Evolutionary conservation across 2,888 invertebrate genomes (phyloP).

Genomic region (Nomada fucata): DNA sequence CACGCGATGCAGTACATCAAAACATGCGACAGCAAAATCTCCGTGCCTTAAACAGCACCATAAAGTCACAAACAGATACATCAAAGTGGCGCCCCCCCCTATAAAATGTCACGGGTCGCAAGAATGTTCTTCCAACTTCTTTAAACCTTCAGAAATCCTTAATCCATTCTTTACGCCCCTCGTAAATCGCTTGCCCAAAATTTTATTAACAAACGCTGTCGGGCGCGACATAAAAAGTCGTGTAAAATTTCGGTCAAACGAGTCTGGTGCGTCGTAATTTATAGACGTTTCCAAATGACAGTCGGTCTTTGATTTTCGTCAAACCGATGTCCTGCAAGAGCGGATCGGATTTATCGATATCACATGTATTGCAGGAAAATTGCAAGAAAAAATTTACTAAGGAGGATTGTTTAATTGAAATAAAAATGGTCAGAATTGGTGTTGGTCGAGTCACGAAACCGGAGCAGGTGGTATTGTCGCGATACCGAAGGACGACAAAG

Average conservation of each 20-base stretch:
- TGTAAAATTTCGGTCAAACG: not conserved
- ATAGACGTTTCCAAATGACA: not conserved
- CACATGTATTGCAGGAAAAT: not conserved
- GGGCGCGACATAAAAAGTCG: not conserved
- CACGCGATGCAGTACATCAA: not conserved
- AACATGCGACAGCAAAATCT: not conserved
- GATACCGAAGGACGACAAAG: conserved; percentile 10
- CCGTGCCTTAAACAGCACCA: not conserved
- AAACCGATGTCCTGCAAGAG: too few species aligned
- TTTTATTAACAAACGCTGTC: not conserved
- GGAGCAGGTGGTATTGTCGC: conserved; percentile 14
- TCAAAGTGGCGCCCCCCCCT: not conserved
- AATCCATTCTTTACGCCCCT: not conserved
- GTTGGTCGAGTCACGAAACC: too few species aligned
- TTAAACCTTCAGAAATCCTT: not conserved
- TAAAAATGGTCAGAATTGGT: too few species aligned
- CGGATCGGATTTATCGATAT: too few species aligned
- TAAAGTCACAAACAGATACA: not conserved
- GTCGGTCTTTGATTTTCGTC: too few species aligned
- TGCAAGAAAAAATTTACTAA: not conserved
- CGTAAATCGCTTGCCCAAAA: not conserved
- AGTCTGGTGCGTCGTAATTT: not conserved
- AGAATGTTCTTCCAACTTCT: not conserved
- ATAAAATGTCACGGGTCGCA: not conserved
- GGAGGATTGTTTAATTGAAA: too few species aligned